Evolutionary conservation across 2,888 invertebrate species (phyloP).

Genomic region (Odontocolon sp.): DNA sequence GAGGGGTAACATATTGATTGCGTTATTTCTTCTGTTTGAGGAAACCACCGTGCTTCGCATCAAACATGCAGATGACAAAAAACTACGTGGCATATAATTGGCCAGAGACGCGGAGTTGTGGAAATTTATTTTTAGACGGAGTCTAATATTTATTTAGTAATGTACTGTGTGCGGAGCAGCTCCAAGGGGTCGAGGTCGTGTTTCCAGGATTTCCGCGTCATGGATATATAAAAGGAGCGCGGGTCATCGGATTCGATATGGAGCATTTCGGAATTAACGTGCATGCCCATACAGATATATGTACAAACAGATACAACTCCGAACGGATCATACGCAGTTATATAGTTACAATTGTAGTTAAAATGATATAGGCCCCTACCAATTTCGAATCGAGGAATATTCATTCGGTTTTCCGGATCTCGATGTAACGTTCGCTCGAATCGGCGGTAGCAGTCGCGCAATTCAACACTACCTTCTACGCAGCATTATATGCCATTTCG

Average conservation of each 20-base stretch:
- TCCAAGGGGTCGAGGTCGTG: not conserved
- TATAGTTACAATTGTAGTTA: not conserved
- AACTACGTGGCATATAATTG: not conserved
- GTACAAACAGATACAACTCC: not conserved
- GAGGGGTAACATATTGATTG: too few species aligned
- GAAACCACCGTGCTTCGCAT: too few species aligned
- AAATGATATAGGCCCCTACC: not conserved
- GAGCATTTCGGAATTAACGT: not conserved
- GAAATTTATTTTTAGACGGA: slow-evolving; percentile 5
- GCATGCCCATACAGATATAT: not conserved
- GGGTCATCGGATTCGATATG: not conserved
- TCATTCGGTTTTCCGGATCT: not conserved
- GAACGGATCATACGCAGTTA: not conserved
- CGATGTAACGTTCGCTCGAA: not conserved
- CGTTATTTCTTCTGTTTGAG: slow-evolving; percentile 20
- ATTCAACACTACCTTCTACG: not conserved
- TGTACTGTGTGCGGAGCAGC: not conserved
- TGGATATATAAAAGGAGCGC: not conserved
- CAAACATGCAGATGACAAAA: not conserved
- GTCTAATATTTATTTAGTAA: not conserved
- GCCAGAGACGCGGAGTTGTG: not conserved
- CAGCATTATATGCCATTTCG: not conserved
- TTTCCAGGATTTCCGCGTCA: not conserved
- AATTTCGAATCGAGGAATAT: slow-evolving; percentile 21
- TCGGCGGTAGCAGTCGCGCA: not conserved